Conservation (phyloP, 2,888 invertebrate genomes). For the Blomia tropicalis region DNA sequence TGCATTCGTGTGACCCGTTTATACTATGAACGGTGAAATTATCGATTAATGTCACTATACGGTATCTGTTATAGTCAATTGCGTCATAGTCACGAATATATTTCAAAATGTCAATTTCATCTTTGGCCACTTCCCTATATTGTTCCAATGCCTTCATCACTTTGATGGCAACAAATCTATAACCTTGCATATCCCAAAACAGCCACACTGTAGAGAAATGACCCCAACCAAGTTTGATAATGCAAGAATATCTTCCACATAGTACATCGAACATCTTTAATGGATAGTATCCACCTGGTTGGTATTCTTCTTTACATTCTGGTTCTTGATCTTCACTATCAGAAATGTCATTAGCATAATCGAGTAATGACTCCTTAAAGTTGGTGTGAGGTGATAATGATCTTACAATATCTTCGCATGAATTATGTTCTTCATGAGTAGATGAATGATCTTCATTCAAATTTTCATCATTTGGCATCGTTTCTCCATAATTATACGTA, state of each 20-base stretch:
- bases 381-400: not conserved
- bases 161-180: conserved; percentile 92
- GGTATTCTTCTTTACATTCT: conserved; percentile 90
- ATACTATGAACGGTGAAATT: conserved; percentile 96
- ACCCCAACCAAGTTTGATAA: conserved; percentile 88
- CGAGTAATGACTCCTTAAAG: not conserved
- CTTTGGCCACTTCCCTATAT: conserved; percentile 96
- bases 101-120: conserved; percentile 91
- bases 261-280: conserved; percentile 43
- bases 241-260: conserved; percentile 41
- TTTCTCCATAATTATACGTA: too few relatives aligned
- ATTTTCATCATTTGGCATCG: not conserved
- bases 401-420: too few relatives aligned
- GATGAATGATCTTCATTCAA: not conserved
- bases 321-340: conserved; percentile 47
- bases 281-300: conserved; percentile 55
- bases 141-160: conserved; percentile 97
- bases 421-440: not conserved
- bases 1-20: conserved; percentile 91
- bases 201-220: conserved; percentile 99
- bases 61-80: conserved; percentile 54
- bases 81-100: conserved; percentile 72
- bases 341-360: not conserved
- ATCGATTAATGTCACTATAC: conserved; percentile 84
- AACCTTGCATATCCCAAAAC: conserved; percentile 82